Conservation (phyloP, 2,797 vertebrate species). For the Megalops cyprinoides region DNA sequence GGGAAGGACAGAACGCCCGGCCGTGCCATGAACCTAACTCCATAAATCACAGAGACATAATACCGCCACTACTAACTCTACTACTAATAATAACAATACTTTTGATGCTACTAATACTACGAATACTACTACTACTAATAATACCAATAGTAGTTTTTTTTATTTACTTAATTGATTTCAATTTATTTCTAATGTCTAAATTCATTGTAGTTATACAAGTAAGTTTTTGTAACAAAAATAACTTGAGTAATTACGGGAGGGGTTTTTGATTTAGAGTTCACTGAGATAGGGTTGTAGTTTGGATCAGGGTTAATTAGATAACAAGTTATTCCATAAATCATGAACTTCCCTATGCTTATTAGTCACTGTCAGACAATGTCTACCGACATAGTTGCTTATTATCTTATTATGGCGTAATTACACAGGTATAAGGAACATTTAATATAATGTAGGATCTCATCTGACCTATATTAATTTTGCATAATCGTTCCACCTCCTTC, state of each 20-base stretch:
- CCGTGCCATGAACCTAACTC: slow-evolving; percentile 30
- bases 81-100: neutral
- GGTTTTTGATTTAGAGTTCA: neutral
- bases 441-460: neutral
- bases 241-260: neutral
- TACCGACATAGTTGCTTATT: neutral
- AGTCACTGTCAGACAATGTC: neutral
- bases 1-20: slow-evolving; percentile 44
- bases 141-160: neutral
- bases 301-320: neutral
- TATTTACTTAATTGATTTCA: too few relatives aligned
- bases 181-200: neutral
- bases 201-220: neutral
- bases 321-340: neutral
- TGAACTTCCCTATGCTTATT: neutral
- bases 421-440: neutral
- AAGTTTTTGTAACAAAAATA: neutral
- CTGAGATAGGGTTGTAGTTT: neutral
- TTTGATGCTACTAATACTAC: neutral
- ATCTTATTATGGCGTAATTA: neutral
- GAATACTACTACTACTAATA: slow-evolving; percentile 1
- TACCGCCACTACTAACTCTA: slow-evolving; percentile 36
- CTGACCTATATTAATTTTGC: neutral
- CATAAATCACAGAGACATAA: slow-evolving; percentile 33
- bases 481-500: neutral